A percentile compares a stretch with the other conserved stretches of the same genome.
Evolutionary conservation across 1,140 invertebrate species (phyloP).

Genomic region (Ylistrum balloti): DNA sequence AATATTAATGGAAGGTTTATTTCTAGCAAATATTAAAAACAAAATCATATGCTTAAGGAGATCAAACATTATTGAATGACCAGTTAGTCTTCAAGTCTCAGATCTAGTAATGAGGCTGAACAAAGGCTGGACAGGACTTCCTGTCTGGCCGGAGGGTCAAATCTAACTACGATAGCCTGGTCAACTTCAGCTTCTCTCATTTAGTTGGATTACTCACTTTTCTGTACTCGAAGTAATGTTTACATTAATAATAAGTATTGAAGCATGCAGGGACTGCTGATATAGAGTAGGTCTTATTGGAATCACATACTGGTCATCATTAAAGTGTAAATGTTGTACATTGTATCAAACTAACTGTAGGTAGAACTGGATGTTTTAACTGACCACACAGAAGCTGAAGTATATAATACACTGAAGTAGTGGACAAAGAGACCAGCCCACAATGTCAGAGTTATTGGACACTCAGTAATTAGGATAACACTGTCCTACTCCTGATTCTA

Average conservation of each 20-base stretch:
- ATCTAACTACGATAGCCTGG: not conserved
- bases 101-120: not conserved
- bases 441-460: not conserved
- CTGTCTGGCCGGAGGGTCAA: not conserved
- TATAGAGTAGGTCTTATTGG: no score
- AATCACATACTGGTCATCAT: no score
- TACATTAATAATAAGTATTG: no score
- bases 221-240: no score
- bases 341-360: no score
- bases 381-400: conserved; percentile 8
- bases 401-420: not conserved
- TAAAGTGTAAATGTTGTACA: no score
- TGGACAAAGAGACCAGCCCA: not conserved
- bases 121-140: not conserved
- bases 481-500: not conserved
- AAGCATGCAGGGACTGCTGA: no score
- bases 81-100: not conserved
- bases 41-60: not conserved
- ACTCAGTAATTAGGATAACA: conserved; percentile 7
- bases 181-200: not conserved
- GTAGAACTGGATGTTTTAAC: not conserved
- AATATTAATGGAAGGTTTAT: no score
- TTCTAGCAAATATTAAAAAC: not conserved
- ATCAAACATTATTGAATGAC: not conserved
- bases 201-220: no score